These are phyloP conservation scores for Limnephilus rhombicus DNA, from an alignment of 2,888 invertebrate species.

Conservation along the genomic window DNA sequence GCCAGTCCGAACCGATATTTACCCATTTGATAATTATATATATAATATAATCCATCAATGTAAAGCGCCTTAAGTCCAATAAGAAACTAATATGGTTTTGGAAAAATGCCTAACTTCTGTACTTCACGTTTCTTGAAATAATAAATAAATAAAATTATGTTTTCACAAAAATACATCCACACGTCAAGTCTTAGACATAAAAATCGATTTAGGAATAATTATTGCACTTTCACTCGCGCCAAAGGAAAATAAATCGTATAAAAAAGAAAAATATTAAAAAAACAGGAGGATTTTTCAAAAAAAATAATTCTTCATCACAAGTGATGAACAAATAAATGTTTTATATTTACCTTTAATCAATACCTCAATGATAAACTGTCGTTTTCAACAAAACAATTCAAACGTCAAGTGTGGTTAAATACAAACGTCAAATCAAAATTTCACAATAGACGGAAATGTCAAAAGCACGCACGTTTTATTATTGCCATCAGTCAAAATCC, in stretches of 20 bases:
- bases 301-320: not conserved
- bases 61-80: not conserved
- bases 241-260: not conserved
- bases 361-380: not conserved
- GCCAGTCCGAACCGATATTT: too few species aligned
- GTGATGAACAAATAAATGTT: not conserved
- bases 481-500: conserved; percentile 28
- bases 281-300: not conserved
- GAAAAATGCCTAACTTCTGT: not conserved
- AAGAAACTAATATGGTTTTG: not conserved
- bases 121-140: not conserved
- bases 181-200: not conserved
- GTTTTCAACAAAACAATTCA: not conserved
- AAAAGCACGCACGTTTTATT: conserved; percentile 43
- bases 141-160: not conserved
- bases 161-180: not conserved
- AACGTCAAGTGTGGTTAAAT: conserved; percentile 9
- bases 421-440: conserved; percentile 45
- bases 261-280: too few species aligned
- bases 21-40: too few species aligned
- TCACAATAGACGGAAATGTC: conserved; percentile 54
- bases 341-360: not conserved
- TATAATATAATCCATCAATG: not conserved
- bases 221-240: not conserved
- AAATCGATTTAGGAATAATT: not conserved